These are phyloP conservation scores for Phasia obesa DNA, from an alignment of 2,888 invertebrate genomes.

Conservation along the genomic window DNA sequence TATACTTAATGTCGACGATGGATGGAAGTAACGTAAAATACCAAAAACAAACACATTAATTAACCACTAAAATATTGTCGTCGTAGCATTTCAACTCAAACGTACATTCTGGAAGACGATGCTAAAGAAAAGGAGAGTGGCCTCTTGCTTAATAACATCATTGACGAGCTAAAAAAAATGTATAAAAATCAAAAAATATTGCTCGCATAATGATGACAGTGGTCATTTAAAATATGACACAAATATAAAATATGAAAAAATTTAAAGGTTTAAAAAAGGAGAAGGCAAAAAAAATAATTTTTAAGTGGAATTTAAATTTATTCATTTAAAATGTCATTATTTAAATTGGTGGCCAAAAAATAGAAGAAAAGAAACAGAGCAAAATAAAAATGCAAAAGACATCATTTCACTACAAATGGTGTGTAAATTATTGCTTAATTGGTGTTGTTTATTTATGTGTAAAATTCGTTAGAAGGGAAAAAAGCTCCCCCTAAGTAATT, in stretches of 20 bases:
- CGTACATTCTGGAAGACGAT: neutral
- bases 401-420: no score
- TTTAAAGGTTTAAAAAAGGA: conserved; percentile 8
- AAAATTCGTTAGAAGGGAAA: no score
- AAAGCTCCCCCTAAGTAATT: no score
- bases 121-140: conserved; percentile 7
- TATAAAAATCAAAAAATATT: conserved; percentile 31
- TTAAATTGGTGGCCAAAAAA: conserved; percentile 9
- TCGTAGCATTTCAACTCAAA: neutral
- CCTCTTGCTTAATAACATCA: conserved; percentile 48
- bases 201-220: conserved; percentile 48
- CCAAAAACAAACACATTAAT: conserved; percentile 49
- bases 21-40: neutral
- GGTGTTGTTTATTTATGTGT: no score
- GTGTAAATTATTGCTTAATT: no score
- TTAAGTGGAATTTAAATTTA: conserved; percentile 36
- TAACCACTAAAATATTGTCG: conserved; percentile 39
- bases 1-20: conserved; percentile 18
- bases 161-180: conserved; percentile 6
- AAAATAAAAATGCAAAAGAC: no score
- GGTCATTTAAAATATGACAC: conserved; percentile 53
- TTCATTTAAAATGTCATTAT: conserved; percentile 50
- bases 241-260: conserved; percentile 34
- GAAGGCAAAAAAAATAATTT: neutral
- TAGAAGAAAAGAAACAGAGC: neutral